A percentile compares a stretch with the other conserved stretches of the same genome.
Conservation (phyloP, 1,140 invertebrate species). For the Halictus rubicundus region DNA sequence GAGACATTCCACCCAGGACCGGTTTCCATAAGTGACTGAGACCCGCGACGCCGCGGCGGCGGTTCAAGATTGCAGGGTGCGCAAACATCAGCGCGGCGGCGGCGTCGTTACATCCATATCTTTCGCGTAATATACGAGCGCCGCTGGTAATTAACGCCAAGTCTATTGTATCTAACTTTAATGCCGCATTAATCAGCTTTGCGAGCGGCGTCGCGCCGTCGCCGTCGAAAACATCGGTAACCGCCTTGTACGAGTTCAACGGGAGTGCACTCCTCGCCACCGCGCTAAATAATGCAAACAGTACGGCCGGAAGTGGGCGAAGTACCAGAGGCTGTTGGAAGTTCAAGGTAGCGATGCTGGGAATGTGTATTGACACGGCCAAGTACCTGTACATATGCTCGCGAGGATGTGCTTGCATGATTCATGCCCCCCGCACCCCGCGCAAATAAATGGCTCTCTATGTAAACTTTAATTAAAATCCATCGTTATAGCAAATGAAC, state of each 20-base stretch:
- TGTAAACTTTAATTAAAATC: neutral
- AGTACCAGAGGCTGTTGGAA: neutral
- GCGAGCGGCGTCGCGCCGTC: neutral
- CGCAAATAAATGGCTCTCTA: too few species aligned
- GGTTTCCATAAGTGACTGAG: neutral
- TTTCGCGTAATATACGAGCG: neutral
- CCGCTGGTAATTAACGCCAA: slow-evolving; percentile 20
- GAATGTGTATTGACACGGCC: neutral
- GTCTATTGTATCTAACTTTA: slow-evolving; percentile 33
- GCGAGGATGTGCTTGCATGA: neutral
- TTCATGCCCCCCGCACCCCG: neutral
- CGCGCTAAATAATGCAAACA: slow-evolving; percentile 25
- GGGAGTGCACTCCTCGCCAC: neutral
- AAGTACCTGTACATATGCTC: neutral
- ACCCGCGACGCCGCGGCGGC: neutral
- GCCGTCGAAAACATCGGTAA: neutral
- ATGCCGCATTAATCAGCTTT: slow-evolving; percentile 33
- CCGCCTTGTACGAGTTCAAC: neutral
- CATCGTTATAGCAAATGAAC: neutral
- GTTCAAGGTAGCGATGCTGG: neutral
- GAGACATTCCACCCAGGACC: neutral
- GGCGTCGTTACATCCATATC: slow-evolving; percentile 23
- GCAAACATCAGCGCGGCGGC: neutral
- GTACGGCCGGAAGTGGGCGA: neutral
- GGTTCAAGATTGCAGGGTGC: neutral